Conservation (phyloP, 2,888 invertebrate genomes). For the Eucera pruinosa region DNA sequence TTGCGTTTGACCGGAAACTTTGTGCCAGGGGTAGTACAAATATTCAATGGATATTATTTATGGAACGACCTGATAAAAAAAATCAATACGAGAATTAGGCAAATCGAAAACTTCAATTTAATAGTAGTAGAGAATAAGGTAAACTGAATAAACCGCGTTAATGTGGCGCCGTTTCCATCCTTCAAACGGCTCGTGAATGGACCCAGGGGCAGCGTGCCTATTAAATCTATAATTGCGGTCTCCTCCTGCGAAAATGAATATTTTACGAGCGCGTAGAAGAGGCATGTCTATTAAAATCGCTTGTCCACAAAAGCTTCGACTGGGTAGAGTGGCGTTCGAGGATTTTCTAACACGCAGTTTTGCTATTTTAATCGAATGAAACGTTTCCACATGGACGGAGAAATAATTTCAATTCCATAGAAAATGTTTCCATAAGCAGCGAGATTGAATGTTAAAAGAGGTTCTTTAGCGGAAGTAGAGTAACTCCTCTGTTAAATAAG, state of each 20-base stretch:
- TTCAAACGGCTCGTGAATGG: conserved; percentile 1
- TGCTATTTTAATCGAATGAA: background rate
- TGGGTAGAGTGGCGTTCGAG: background rate
- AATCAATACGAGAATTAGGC: no score
- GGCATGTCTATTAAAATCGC: conserved; percentile 3
- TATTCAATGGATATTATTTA: no score
- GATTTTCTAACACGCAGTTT: background rate
- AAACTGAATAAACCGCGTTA: conserved; percentile 30
- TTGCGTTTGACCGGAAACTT: no score
- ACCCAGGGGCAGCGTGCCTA: background rate
- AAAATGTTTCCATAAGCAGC: background rate
- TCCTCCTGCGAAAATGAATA: conserved; percentile 22
- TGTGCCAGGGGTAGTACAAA: no score
- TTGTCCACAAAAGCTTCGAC: no score
- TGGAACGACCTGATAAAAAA: no score
- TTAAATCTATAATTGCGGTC: conserved; percentile 40
- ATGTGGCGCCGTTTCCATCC: conserved; percentile 11
- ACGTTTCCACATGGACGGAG: background rate
- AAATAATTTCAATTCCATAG: background rate
- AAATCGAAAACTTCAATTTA: no score
- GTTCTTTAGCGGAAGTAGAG: no score
- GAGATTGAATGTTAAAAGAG: background rate
- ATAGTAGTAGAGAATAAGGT: no score
- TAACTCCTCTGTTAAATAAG: no score
- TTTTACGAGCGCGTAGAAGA: conserved; percentile 14